Evolutionary conservation across 1,140 invertebrate genomes (phyloP), one percentile per base, ranked within the genome.

Genomic region (Leptestheria dahalacensis): DNA sequence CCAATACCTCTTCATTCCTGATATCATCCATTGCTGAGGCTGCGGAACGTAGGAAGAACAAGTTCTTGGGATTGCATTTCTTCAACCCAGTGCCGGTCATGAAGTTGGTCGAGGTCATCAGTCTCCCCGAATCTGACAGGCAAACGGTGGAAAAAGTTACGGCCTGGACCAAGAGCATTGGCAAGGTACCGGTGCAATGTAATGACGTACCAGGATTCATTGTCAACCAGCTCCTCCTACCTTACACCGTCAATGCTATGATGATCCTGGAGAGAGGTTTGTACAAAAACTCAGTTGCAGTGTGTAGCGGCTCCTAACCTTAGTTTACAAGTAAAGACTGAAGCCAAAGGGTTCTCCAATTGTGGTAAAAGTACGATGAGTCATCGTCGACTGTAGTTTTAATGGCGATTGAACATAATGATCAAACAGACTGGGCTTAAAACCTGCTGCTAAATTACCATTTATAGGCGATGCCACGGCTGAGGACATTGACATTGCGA

Each of bases 401-500:
- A n/a, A n/a, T n/a, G n/a, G n/a, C n/a, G n/a, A n/a, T n/a, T n/a
- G n/a, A n/a, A n/a, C n/a, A n/a, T n/a, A n/a, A n/a, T n/a, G n/a
- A n/a, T n/a, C n/a, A n/a, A n/a, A n/a, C n/a, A n/a, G n/a, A n/a
- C n/a, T n/a, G n/a, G n/a, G n/a, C n/a, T 41, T 41, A 9, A 41
- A 23, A 20, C 33, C 15, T 41, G 33, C 33, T 15, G 15, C 33
- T 41, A 41, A 41, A 41, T 41, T 29, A 52, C 61, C 63, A 61
- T 72, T 68, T 46, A 63, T 79, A 78, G 81, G 62, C 15, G 84
- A 85, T 72, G 85, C 85, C 1, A 70, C 75, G 6, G 75, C 79
- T 21, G 72, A 75, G 64, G 86, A 90, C 69, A 84, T 89, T 57
- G 87, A 91, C 67, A 82, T 76, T n/a, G 86, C 85, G 1, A 89